Evolutionary conservation across 2,888 invertebrate species (phyloP).

Genomic region (Ryuthela nishihirai): DNA sequence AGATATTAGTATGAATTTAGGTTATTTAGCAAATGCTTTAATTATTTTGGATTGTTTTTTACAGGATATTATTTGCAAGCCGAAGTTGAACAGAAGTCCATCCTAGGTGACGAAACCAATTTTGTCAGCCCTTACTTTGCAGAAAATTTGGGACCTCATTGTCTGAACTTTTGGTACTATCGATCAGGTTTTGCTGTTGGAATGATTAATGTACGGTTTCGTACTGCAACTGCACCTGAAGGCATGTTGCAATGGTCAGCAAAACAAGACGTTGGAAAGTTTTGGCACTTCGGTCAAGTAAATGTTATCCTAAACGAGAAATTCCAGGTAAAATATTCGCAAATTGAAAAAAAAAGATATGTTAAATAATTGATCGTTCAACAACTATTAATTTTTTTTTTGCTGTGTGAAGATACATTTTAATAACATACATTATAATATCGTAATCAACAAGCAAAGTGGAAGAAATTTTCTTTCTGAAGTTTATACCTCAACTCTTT

Average conservation of each 20-base stretch:
- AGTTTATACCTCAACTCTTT: no score
- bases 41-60: no score
- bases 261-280: constrained; percentile 10
- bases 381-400: no score
- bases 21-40: no score
- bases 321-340: constrained; percentile 21
- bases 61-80: constrained; percentile 31
- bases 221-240: background rate
- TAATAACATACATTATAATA: no score
- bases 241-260: constrained; percentile 10
- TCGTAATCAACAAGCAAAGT: no score
- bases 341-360: no score
- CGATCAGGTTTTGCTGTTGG: constrained; percentile 15
- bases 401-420: no score
- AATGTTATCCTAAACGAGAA: constrained; percentile 2
- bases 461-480: no score
- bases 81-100: background rate
- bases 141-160: constrained; percentile 17
- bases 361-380: no score
- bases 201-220: constrained; percentile 19
- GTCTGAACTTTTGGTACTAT: constrained; percentile 33
- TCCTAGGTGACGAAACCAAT: constrained; percentile 1
- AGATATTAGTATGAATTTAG: no score
- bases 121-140: constrained; percentile 9
- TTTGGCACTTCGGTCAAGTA: constrained; percentile 29